Conservation (phyloP, 2,888 invertebrate species). For the Caenorhabditis imperialis region DNA sequence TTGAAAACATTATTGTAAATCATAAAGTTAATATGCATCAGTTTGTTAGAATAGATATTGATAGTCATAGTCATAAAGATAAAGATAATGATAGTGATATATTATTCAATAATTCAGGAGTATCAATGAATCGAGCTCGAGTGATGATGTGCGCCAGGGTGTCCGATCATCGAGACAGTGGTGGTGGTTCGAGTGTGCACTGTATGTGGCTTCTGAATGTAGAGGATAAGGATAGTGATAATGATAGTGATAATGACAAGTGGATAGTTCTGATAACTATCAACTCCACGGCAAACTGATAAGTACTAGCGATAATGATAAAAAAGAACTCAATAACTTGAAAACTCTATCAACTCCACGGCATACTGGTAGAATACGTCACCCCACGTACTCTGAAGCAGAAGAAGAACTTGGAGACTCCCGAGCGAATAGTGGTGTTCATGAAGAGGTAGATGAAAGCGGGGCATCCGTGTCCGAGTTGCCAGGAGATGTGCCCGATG, state of each 20-base stretch:
- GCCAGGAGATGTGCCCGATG: conserved; percentile 64
- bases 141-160: conserved; percentile 19
- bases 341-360: no score
- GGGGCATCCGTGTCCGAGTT: conserved; percentile 62
- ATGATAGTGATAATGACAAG: no score
- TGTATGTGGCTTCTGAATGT: background rate
- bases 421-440: conserved; percentile 57
- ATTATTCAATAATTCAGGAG: background rate
- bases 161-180: conserved; percentile 23
- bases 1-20: no score
- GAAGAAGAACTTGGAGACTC: conserved; percentile 39
- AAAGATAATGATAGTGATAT: no score
- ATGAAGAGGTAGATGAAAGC: conserved; percentile 61
- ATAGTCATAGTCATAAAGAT: conserved; percentile 3
- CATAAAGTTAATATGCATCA: no score
- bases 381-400: conserved; percentile 7
- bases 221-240: no score
- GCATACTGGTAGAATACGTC: no score
- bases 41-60: background rate
- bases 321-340: background rate
- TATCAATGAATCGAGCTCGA: conserved; percentile 41
- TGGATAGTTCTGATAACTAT: no score
- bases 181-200: conserved; percentile 14
- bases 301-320: no score
- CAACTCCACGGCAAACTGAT: no score